Base-by-base conservation (phyloP, 1,140 invertebrate genomes). In the Hesperophylax magnus region DNA sequence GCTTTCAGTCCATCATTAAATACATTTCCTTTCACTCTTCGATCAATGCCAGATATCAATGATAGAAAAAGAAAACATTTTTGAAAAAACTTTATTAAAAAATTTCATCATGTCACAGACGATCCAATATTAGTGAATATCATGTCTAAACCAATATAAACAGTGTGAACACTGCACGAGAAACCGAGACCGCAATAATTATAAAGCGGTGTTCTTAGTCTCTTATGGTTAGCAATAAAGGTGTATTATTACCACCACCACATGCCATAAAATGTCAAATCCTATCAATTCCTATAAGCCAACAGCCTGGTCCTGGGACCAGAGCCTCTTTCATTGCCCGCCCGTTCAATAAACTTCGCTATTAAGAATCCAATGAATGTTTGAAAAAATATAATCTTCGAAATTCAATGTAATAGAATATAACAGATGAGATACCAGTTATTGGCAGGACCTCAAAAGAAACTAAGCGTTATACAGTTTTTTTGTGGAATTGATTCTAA, bases 161-260 rank as follows among this genome's bases (percentile, higher is more conserved):
- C 22, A 67, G 24, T 34, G 31, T 27, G 63, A 67, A 67, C 63
- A 67, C 17, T 8, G 63, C 63, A 7, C 63, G 3, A 34, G 63
- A 27, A 67, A 67, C 31, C 63, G 63, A 67, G 63, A 67, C 63
- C 63, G 63, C 63, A 67, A 67, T 47, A 47, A 47, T 67, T 67
- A 67, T n/a, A 27, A 31, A 67, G 63, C 63, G 63, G 63, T 34
- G 8, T 67, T 67, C 63, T 67, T 31, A 27, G 63, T 47, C 39
- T 47, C 39, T 47, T 47, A 47, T 47, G 39, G 39, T 8, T n/a
- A 17, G 31, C 63, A 22, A 67, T 67, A 31, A 67, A 67, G 27
- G 63, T 67, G 63, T 67, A 67, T 31, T 27, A 14, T 63, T 67
- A 67, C 58, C 58, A 47, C 39, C 18, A 61, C 58, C 58, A 31